These are phyloP conservation scores for Periparus ater DNA, from an alignment of 2,797 vertebrate species.

Conservation along the genomic window DNA sequence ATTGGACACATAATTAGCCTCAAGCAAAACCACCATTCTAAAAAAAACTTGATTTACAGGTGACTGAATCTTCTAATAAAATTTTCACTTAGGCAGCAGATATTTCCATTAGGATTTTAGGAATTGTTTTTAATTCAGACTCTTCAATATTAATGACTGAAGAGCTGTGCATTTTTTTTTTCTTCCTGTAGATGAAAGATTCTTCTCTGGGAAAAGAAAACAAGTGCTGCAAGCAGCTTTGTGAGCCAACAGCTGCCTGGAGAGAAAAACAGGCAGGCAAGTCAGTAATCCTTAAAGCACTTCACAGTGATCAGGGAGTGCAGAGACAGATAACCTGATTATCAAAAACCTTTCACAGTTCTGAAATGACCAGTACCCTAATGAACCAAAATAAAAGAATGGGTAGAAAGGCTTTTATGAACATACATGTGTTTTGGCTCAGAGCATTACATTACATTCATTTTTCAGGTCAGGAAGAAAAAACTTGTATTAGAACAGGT, in stretches of 20 bases:
- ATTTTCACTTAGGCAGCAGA: not conserved
- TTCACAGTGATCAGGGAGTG: not conserved
- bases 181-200: not conserved
- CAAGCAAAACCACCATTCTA: not conserved
- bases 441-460: not conserved
- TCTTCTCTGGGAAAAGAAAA: conserved; percentile 30
- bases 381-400: not conserved
- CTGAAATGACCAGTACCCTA: not conserved
- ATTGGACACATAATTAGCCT: not conserved
- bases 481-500: not conserved
- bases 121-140: conserved; percentile 18
- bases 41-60: not conserved
- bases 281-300: not conserved
- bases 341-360: not conserved
- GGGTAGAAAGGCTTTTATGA: not conserved
- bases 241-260: conserved; percentile 5
- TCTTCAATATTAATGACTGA: conserved; percentile 1
- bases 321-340: not conserved
- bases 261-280: conserved; percentile 17
- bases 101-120: not conserved
- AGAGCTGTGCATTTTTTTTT: not conserved
- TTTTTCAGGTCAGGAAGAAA: not conserved
- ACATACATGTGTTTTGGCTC: not conserved
- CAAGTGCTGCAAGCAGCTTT: not conserved
- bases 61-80: not conserved